Percentiles rank a stretch among this genome's conserved stretches.
phyloP scores from a whole-genome alignment of 2,113 vertebrate species.

The Callopanchax toddi region DNA sequence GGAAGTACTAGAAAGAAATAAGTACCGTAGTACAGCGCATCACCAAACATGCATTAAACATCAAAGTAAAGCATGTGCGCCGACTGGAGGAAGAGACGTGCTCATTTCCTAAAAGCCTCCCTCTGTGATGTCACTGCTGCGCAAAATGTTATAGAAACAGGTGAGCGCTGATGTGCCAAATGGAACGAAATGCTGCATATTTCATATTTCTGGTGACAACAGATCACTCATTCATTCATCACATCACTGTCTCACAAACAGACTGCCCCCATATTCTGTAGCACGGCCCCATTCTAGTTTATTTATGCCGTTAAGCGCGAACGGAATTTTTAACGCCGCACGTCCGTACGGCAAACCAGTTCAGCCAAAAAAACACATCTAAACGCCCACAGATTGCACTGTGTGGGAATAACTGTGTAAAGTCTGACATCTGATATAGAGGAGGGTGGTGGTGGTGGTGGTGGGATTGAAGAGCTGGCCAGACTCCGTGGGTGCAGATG shows the following conservation, averaged over 20 bases:
- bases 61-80: conserved; percentile 61
- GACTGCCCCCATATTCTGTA: background rate
- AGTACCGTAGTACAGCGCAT: conserved; percentile 45
- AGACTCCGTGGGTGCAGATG: conserved; percentile 61
- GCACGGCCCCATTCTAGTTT: conserved; percentile 1
- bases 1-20: conserved; percentile 24
- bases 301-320: conserved; percentile 16
- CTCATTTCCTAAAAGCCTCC: conserved; percentile 23
- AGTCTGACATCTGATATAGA: conserved; percentile 53
- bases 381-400: conserved; percentile 41
- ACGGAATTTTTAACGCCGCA: conserved; percentile 9
- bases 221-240: conserved; percentile 25
- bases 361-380: background rate
- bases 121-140: conserved; percentile 26
- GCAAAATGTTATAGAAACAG: conserved; percentile 41
- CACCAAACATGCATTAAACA: conserved; percentile 65
- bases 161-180: conserved; percentile 14
- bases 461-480: conserved; percentile 54
- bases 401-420: conserved; percentile 49
- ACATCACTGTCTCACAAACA: conserved; percentile 8
- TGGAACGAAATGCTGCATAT: conserved; percentile 22
- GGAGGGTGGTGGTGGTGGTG: conserved; percentile 11
- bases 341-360: conserved; percentile 17
- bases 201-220: conserved; percentile 9
- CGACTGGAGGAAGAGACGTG: conserved; percentile 33